Evolutionary conservation across 2,888 invertebrate species (phyloP).

Genomic region (Maniola hyperantus): DNA sequence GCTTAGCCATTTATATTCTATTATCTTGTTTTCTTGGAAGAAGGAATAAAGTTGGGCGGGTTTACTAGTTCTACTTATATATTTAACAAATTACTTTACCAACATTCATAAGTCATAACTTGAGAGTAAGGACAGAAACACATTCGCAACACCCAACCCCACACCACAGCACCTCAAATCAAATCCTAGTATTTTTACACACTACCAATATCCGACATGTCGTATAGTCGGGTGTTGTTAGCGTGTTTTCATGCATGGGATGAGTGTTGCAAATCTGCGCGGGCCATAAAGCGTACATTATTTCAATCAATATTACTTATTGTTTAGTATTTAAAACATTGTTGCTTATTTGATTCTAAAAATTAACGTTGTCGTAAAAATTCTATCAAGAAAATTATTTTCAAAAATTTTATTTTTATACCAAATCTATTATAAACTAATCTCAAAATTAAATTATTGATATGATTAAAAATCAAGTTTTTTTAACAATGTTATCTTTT

Average conservation of each 20-base stretch:
- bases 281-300: slow-evolving; percentile 2
- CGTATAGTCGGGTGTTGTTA: background rate
- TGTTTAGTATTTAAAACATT: slow-evolving; percentile 3
- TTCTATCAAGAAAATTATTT: background rate
- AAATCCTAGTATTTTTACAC: background rate
- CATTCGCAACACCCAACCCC: background rate
- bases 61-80: slow-evolving; percentile 16
- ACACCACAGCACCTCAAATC: background rate
- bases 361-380: slow-evolving; percentile 1
- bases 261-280: background rate
- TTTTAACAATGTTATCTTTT: too few species aligned
- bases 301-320: slow-evolving; percentile 6
- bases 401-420: background rate
- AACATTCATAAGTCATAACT: slow-evolving; percentile 17
- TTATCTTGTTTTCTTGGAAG: slow-evolving; percentile 22
- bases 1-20: slow-evolving; percentile 21
- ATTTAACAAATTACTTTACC: slow-evolving; percentile 19
- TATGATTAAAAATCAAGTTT: too few species aligned
- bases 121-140: slow-evolving; percentile 5
- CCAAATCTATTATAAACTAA: background rate
- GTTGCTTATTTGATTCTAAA: background rate
- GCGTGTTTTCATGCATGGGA: background rate
- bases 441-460: background rate
- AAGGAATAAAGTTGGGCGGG: slow-evolving; percentile 15
- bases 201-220: background rate